A percentile compares a stretch with the other conserved stretches of the same genome.
phyloP scores from a whole-genome alignment of 2,888 invertebrate genomes.

The Agrilus cyanescens region DNA sequence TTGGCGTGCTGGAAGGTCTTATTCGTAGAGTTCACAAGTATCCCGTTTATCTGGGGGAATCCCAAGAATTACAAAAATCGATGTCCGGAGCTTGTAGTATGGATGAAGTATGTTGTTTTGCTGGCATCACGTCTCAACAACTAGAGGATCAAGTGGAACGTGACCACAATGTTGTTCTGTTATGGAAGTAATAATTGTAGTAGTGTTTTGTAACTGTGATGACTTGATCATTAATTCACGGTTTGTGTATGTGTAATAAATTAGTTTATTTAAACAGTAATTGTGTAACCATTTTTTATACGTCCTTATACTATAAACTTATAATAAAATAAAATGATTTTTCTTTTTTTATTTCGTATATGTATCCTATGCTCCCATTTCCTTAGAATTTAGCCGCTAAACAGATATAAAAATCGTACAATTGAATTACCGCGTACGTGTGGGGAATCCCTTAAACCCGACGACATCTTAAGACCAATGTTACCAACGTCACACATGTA shows the following conservation, averaged over 20 bases:
- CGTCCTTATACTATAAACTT: background rate
- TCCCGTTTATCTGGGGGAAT: conserved; percentile 29
- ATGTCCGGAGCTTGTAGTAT: conserved; percentile 72
- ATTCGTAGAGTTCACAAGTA: conserved; percentile 68
- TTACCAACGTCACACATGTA: no score
- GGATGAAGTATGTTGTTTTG: conserved; percentile 85
- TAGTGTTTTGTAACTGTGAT: background rate
- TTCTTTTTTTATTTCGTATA: no score
- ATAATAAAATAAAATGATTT: no score
- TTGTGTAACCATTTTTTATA: background rate
- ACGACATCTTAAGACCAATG: no score
- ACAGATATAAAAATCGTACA: no score
- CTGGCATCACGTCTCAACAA: conserved; percentile 59
- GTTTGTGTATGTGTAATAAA: background rate
- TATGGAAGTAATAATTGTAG: conserved; percentile 54
- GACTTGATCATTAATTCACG: background rate
- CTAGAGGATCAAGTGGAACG: conserved; percentile 74
- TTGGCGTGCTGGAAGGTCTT: conserved; percentile 74
- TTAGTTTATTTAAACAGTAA: conserved; percentile 1
- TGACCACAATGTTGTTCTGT: conserved; percentile 68
- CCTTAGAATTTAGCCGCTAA: no score
- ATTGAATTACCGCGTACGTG: no score
- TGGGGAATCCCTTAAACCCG: no score
- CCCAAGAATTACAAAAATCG: conserved; percentile 42
- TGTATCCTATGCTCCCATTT: no score